Percentiles rank a stretch among this genome's conserved stretches.
Conservation (phyloP, 2,113 vertebrate genomes). For the Strix uralensis region DNA sequence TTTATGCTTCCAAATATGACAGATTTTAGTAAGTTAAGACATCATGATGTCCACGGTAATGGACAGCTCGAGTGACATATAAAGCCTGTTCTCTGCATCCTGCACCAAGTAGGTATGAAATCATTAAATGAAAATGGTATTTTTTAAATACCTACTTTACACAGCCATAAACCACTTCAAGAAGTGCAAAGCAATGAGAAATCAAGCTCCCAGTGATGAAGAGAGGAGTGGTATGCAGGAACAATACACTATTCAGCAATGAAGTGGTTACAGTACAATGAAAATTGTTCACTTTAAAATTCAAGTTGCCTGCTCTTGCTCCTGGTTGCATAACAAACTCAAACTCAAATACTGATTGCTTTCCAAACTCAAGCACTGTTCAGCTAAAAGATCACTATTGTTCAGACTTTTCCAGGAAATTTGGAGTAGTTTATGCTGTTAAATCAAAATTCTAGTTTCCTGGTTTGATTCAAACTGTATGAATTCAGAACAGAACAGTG, state of each 20-base stretch:
- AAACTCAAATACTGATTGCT: not conserved
- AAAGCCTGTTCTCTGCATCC: not conserved
- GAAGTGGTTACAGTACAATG: not conserved
- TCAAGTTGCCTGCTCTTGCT: not conserved
- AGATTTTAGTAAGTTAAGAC: not conserved
- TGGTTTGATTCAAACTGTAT: not conserved
- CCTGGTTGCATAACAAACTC: conserved; percentile 26
- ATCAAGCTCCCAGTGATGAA: not conserved
- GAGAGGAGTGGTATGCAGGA: not conserved
- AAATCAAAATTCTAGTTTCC: conserved; percentile 24
- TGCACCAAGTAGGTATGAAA: not conserved
- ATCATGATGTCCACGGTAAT: not conserved
- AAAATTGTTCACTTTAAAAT: conserved; percentile 31
- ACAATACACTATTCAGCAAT: not conserved
- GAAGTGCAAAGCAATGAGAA: not conserved
- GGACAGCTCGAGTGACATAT: not conserved
- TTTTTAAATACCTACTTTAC: not conserved
- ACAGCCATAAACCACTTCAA: not conserved
- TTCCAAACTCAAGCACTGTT: conserved; percentile 1
- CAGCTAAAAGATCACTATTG: not conserved
- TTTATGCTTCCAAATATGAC: not conserved
- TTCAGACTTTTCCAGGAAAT: conserved; percentile 20
- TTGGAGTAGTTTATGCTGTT: not conserved
- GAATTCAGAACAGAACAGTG: conserved; percentile 7
- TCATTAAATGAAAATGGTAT: not conserved